A percentile compares a stretch with the other conserved stretches of the same genome.
Conservation (phyloP, 2,113 vertebrate genomes). For the Nerophis ophidion region DNA sequence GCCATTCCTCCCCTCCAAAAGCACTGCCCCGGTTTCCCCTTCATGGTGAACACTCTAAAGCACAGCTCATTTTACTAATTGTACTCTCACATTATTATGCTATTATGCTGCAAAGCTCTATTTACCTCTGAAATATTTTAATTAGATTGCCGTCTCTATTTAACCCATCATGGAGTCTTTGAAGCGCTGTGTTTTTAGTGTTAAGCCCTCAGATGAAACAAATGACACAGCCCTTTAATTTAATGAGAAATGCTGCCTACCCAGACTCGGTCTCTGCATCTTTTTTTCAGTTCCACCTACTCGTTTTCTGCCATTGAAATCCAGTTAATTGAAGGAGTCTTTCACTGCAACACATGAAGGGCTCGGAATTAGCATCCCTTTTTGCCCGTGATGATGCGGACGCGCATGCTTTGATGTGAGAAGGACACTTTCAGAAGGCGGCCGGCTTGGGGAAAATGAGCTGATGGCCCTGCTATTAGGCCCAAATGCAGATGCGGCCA, state of each 20-base stretch:
- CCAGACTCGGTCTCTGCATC: constrained; percentile 82
- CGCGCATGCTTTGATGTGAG: constrained; percentile 89
- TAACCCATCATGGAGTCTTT: constrained; percentile 98
- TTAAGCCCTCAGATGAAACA: constrained; percentile 98
- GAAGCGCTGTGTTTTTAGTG: constrained; percentile 87
- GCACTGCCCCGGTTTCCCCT: constrained; percentile 52
- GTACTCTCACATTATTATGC: constrained; percentile 91
- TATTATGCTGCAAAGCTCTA: constrained; percentile 80
- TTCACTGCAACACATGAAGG: constrained; percentile 90
- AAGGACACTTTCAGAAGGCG: constrained; percentile 78
- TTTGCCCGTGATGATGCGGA: constrained; percentile 80
- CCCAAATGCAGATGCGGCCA: constrained; percentile 84
- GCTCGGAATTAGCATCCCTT: constrained; percentile 94
- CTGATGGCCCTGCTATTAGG: constrained; percentile 93
- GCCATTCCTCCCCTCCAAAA: constrained; percentile 65
- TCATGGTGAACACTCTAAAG: constrained; percentile 75
- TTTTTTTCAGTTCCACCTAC: constrained; percentile 67
- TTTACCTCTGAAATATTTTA: constrained; percentile 98
- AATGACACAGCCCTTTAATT: constrained; percentile 85
- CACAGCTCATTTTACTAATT: constrained; percentile 84
- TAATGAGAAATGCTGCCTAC: constrained; percentile 90
- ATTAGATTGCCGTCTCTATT: constrained; percentile 99
- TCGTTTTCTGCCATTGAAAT: constrained; percentile 87
- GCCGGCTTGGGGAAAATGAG: constrained; percentile 90
- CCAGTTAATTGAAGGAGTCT: constrained; percentile 99